Evolutionary conservation across 2,113 vertebrate species (phyloP).

Genomic region (Poicephalus gulielmi): DNA sequence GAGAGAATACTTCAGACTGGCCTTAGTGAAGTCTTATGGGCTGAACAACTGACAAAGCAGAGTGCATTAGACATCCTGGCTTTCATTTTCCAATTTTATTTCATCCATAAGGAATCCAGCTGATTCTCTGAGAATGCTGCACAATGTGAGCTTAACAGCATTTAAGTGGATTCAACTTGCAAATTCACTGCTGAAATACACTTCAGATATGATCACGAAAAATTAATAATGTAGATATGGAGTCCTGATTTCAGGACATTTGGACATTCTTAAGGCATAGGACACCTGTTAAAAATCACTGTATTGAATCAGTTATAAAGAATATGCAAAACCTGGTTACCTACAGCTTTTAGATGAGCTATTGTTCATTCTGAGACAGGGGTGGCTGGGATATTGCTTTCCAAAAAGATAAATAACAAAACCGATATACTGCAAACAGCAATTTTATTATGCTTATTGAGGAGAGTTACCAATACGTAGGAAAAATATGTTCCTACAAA

Average conservation of each 20-base stretch:
- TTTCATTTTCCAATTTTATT: not conserved
- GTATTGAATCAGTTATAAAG: not conserved
- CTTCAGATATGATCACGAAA: not conserved
- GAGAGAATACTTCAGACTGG: not conserved
- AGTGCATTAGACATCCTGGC: not conserved
- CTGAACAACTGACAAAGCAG: not conserved
- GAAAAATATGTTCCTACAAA: not conserved
- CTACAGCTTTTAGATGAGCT: not conserved
- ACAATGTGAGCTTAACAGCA: not conserved
- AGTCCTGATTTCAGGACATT: not conserved
- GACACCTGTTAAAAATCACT: not conserved
- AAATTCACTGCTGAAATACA: not conserved
- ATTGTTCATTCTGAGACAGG: not conserved
- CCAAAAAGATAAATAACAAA: not conserved
- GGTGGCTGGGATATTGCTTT: not conserved
- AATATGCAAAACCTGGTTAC: not conserved
- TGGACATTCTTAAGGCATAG: not conserved
- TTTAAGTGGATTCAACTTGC: not conserved
- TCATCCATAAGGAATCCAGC: not conserved
- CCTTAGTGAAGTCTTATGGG: not conserved
- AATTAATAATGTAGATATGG: not conserved
- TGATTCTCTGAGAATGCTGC: not conserved
- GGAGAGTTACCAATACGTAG: not conserved
- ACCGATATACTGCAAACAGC: not conserved
- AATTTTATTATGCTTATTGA: not conserved